A percentile compares a stretch with the other conserved stretches of the same genome.
Evolutionary conservation across 2,113 vertebrate species (phyloP).

Genomic region (Scatophagus argus): DNA sequence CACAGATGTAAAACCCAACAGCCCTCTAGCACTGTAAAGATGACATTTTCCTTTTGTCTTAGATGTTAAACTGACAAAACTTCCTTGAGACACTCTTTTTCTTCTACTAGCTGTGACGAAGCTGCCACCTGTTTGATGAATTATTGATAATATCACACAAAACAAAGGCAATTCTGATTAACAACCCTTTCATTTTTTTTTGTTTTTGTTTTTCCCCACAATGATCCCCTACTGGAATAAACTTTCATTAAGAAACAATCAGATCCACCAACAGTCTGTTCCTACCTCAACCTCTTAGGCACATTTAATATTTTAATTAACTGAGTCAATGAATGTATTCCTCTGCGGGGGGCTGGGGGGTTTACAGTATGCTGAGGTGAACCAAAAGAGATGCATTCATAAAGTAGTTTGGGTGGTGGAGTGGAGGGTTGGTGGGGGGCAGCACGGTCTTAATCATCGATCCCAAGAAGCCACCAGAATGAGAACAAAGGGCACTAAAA

Average conservation of each 20-base stretch:
- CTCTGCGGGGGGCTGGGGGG: conserved; percentile 35
- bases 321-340: conserved; percentile 61
- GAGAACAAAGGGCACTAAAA: conserved; percentile 84
- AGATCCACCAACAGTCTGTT: conserved; percentile 1
- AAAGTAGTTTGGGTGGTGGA: conserved; percentile 33
- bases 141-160: conserved; percentile 52
- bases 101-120: neutral
- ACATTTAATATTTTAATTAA: conserved; percentile 79
- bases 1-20: conserved; percentile 64
- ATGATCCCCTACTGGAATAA: conserved; percentile 23
- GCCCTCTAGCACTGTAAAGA: conserved; percentile 51
- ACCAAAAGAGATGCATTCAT: conserved; percentile 20
- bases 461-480: conserved; percentile 75
- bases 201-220: neutral
- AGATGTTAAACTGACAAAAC: conserved; percentile 46
- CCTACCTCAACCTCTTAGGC: conserved; percentile 26
- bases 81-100: conserved; percentile 5
- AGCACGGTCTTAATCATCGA: conserved; percentile 77
- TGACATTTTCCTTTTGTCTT: conserved; percentile 43
- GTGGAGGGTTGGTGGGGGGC: conserved; percentile 44
- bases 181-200: conserved; percentile 26
- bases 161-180: conserved; percentile 42
- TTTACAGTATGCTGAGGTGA: conserved; percentile 20
- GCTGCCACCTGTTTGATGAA: conserved; percentile 51
- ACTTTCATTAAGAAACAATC: conserved; percentile 35